Conservation (phyloP, 2,888 invertebrate species). For the Agapostemon virescens region DNA sequence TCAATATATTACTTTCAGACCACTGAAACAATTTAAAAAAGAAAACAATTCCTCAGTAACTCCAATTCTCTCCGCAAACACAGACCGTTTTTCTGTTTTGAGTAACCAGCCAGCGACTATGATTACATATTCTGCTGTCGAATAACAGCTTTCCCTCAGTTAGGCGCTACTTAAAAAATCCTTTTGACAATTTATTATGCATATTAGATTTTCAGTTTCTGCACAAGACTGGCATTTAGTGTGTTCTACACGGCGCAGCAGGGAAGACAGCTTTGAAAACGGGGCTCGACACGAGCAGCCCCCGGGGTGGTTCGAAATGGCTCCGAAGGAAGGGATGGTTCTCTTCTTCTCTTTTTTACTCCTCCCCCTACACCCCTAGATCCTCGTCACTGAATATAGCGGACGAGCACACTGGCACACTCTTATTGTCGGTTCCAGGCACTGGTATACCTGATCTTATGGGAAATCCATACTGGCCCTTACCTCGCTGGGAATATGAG, state of each 20-base stretch:
- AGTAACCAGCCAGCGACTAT: not conserved
- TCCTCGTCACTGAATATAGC: conserved; percentile 50
- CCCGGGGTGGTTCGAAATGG: conserved; percentile 64
- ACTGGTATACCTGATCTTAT: conserved; percentile 78
- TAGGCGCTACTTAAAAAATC: not conserved
- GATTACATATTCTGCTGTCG: too few relatives aligned
- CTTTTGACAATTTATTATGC: not conserved
- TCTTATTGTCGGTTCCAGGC: conserved; percentile 77
- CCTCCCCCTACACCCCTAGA: conserved; percentile 8
- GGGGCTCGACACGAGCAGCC: conserved; percentile 58
- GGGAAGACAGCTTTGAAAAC: conserved; percentile 64
- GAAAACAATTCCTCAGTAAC: not conserved
- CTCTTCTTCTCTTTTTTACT: conserved; percentile 34
- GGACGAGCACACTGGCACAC: conserved; percentile 70
- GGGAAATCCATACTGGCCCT: conserved; percentile 78
- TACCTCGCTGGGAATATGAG: conserved; percentile 63
- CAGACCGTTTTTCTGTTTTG: too few relatives aligned
- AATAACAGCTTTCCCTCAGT: not conserved
- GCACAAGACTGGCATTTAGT: conserved; percentile 41
- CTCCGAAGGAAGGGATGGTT: conserved; percentile 61
- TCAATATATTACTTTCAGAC: not conserved
- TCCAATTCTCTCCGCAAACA: not conserved
- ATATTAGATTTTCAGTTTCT: conserved; percentile 2
- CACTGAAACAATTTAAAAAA: not conserved
- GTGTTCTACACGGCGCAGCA: conserved; percentile 56